Evolutionary conservation across 1,140 invertebrate genomes (phyloP), one percentile per base, ranked within the genome.

Genomic region (Pentalonia nigronervosa): DNA sequence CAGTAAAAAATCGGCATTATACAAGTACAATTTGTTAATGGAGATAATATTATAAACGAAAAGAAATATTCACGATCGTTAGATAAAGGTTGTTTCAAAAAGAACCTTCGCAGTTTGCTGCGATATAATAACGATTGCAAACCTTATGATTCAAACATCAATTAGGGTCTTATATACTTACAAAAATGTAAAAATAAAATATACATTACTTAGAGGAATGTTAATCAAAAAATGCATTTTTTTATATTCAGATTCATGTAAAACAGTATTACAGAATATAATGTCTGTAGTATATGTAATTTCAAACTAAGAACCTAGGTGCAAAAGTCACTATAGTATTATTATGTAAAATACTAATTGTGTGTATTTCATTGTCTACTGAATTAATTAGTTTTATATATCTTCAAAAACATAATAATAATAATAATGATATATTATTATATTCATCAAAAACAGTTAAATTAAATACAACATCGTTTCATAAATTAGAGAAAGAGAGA

Each of bases 11-110:
- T 76, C 60, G n/a, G 60, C n/a, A 67, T 67, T 67, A 67, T 67
- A 11, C 14, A 67, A 67, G 14, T 67, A 67, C 30, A 17, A 76
- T 76, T 76, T 76, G 60, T 11, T 76, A 76, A 76, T 76, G 30
- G 60, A 76, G 60, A 76, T 76, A 76, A 76, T 76, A n/a, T 76
- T 76, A 76, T 76, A 76, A 76, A 76, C 60, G 60, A 76, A 76
- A 76, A 76, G 14, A 76, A 76, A 76, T 76, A 76, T 76, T 14
- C 60, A n/a, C 7, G 60, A 76, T 76, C 14, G n/a, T 76, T n/a
- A 76, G 30, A 76, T 76, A 76, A 67, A n/a, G 60, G 14, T 14
- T 76, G n/a, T 76, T 76, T n/a, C 4, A 34, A n/a, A n/a, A 76
- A 76, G 14, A n/a, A n/a, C 60, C 11, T 76, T 76, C 17, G 60